Percentiles rank a stretch among this genome's conserved stretches.
phyloP scores from a whole-genome alignment of 2,113 vertebrate genomes.

The Rhegmatorhina hoffmannsi region DNA sequence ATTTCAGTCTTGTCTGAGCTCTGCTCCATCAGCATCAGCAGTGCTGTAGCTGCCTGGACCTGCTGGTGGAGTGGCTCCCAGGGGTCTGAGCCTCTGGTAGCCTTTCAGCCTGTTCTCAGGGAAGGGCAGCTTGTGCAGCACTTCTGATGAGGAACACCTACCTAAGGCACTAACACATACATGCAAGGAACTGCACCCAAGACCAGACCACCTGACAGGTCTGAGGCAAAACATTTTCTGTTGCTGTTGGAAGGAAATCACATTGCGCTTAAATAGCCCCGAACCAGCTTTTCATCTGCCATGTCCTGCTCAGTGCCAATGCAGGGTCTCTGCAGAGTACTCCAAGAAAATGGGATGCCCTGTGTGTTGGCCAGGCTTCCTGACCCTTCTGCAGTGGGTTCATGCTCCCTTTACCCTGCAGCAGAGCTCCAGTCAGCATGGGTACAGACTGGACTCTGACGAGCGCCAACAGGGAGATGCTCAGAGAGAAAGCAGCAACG shows the following conservation, averaged over 20 bases:
- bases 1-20: neutral
- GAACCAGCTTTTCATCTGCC: neutral
- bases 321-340: neutral
- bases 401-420: neutral
- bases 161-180: neutral
- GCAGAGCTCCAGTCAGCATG: neutral
- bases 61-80: fast-evolving
- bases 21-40: neutral
- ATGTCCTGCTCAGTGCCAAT: neutral
- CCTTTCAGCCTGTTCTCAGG: neutral
- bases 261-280: neutral
- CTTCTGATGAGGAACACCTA: neutral
- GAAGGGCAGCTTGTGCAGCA: neutral
- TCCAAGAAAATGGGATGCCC: neutral
- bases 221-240: neutral
- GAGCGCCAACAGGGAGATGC: neutral
- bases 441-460: neutral
- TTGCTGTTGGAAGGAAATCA: neutral
- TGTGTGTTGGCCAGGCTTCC: neutral
- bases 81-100: neutral
- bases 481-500: neutral
- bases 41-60: neutral
- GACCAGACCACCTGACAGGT: neutral
- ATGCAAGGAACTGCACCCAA: neutral
- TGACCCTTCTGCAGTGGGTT: neutral